Evolutionary conservation across 1,140 invertebrate species (phyloP).

Genomic region (Chymomyza costata): DNA sequence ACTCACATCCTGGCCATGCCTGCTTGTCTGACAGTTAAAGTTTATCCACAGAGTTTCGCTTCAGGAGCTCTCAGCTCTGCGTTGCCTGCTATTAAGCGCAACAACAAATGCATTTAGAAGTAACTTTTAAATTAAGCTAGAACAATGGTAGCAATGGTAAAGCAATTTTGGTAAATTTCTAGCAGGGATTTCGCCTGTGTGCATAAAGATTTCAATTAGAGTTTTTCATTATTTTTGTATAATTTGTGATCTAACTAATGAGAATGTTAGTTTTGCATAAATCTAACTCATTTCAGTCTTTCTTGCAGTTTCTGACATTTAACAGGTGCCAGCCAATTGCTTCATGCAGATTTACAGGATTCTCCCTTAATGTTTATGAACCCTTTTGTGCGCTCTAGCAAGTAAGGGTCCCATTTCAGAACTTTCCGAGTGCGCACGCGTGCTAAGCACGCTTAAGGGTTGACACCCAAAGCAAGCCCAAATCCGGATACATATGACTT

Average conservation of each 20-base stretch:
- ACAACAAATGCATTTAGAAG: neutral
- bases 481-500: constrained; percentile 26
- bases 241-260: too few species aligned
- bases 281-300: too few species aligned
- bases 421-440: constrained; percentile 44
- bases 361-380: constrained; percentile 15
- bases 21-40: constrained; percentile 10
- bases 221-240: too few species aligned
- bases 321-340: too few species aligned
- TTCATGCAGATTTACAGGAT: neutral
- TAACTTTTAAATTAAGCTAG: neutral
- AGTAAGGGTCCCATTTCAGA: constrained; percentile 50
- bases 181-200: neutral
- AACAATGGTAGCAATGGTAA: neutral
- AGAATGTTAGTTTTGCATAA: too few species aligned
- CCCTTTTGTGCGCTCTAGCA: neutral
- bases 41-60: constrained; percentile 32
- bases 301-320: too few species aligned
- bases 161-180: constrained; percentile 22
- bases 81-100: too few species aligned
- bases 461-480: constrained; percentile 37
- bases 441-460: constrained; percentile 53
- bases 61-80: too few species aligned
- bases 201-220: too few species aligned
- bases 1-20: neutral